phyloP scores from a whole-genome alignment of 2,888 invertebrate species.

The Synanthedon vespiformis region DNA sequence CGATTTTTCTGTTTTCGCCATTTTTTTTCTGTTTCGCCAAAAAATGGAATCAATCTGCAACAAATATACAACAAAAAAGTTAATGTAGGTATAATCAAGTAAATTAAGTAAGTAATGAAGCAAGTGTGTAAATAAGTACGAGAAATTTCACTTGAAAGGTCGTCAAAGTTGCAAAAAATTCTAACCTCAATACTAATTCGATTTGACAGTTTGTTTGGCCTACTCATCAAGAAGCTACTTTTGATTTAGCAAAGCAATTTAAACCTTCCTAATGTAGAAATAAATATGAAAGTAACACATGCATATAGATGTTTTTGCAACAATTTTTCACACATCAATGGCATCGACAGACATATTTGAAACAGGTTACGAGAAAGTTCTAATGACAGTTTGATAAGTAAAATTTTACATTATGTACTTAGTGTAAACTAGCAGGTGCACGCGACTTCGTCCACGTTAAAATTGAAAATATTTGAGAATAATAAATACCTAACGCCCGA shows the following conservation, averaged over 20 bases:
- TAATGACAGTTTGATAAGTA: slow-evolving; percentile 1
- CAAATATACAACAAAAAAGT: slow-evolving; percentile 6
- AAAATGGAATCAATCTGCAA: slow-evolving; percentile 49
- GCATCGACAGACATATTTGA: slow-evolving; percentile 7
- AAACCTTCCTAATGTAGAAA: neutral
- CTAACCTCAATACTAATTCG: slow-evolving; percentile 19
- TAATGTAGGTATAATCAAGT: neutral
- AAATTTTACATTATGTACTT: too few relatives aligned
- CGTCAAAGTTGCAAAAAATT: slow-evolving; percentile 8
- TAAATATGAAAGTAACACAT: neutral
- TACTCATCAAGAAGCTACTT: slow-evolving; percentile 9
- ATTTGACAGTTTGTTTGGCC: slow-evolving; percentile 15
- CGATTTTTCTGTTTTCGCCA: slow-evolving; percentile 65
- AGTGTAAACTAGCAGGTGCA: too few relatives aligned
- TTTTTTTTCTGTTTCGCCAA: slow-evolving; percentile 20
- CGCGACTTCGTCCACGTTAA: too few relatives aligned
- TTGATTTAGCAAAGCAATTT: neutral
- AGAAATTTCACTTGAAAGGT: too few relatives aligned
- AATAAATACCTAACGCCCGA: too few relatives aligned
- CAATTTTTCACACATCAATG: slow-evolving; percentile 16
- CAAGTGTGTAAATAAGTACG: too few relatives aligned
- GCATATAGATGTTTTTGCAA: neutral
- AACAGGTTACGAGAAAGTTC: slow-evolving; percentile 21
- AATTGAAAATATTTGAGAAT: too few relatives aligned
- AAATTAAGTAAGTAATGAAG: neutral